Percentiles rank a stretch among this genome's conserved stretches.
Evolutionary conservation across 2,888 invertebrate genomes (phyloP).

Genomic region (Furcula furcula): DNA sequence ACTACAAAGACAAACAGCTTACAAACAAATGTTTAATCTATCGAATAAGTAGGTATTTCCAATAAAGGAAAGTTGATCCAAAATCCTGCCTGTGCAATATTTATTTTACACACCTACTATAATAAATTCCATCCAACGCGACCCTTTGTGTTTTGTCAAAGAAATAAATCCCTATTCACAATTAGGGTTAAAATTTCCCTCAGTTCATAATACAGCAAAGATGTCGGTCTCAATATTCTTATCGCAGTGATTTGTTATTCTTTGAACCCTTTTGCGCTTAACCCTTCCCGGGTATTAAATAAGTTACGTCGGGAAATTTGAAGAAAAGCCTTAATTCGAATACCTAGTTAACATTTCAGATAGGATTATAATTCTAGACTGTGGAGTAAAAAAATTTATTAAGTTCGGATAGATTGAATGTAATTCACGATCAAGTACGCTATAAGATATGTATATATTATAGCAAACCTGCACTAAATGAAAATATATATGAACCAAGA

Average conservation of each 20-base stretch:
- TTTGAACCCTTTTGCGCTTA: constrained; percentile 10
- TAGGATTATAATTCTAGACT: too few species aligned
- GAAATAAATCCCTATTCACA: constrained; percentile 31
- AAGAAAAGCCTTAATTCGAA: constrained; percentile 19
- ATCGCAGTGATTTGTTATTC: constrained; percentile 14
- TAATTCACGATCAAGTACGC: too few species aligned
- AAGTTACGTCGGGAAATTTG: constrained; percentile 10
- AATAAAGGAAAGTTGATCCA: not conserved
- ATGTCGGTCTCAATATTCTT: constrained; percentile 13
- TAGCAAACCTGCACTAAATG: too few species aligned
- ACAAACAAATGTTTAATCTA: too few species aligned
- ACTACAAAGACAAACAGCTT: too few species aligned
- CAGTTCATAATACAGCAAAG: constrained; percentile 27
- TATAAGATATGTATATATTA: too few species aligned
- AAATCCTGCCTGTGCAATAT: not conserved
- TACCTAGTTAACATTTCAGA: too few species aligned
- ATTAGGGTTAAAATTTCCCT: constrained; percentile 21
- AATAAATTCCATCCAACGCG: constrained; percentile 8
- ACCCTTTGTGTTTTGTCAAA: constrained; percentile 20
- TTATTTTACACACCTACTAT: constrained; percentile 1
- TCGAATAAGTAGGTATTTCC: too few species aligned
- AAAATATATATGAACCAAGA: too few species aligned
- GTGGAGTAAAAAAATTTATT: too few species aligned
- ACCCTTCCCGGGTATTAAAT: constrained; percentile 7
- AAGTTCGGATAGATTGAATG: too few species aligned